phyloP scores from a whole-genome alignment of 2,797 vertebrate genomes.

The Arrhamphus sclerolepis region DNA sequence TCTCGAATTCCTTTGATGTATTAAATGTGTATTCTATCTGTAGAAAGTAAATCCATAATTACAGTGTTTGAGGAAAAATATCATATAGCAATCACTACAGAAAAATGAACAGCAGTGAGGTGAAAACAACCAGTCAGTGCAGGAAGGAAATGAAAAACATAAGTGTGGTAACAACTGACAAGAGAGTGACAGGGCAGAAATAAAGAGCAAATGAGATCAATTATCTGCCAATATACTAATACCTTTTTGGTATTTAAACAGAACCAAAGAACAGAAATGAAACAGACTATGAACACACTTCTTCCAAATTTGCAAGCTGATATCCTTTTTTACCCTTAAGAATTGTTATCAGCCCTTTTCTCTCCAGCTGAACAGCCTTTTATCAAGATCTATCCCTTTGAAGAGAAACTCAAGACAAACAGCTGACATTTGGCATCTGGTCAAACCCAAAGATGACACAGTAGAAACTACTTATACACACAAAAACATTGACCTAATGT shows the following conservation, averaged over 20 bases:
- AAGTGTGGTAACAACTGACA: constrained; percentile 1
- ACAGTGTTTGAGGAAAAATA: not conserved
- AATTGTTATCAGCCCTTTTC: not conserved
- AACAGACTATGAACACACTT: not conserved
- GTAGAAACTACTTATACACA: not conserved
- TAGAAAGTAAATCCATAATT: not conserved
- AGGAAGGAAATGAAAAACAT: constrained; percentile 44
- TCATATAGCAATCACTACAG: not conserved
- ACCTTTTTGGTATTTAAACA: not conserved
- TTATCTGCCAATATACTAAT: not conserved
- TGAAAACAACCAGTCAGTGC: not conserved
- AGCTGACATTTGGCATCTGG: not conserved
- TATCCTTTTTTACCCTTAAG: not conserved
- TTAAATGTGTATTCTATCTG: no score
- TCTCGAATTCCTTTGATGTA: no score
- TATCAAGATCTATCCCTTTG: not conserved
- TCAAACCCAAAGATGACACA: not conserved
- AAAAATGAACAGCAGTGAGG: not conserved
- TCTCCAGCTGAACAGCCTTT: not conserved
- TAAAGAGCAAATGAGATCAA: not conserved
- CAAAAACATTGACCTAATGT: not conserved
- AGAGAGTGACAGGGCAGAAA: constrained; percentile 23
- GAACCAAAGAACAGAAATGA: not conserved
- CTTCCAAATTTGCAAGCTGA: not conserved
- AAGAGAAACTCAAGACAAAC: not conserved